Evolutionary conservation across 1,140 invertebrate genomes (phyloP), one percentile per base, ranked within the genome.

Genomic region (Dendrolimus kikuchii): DNA sequence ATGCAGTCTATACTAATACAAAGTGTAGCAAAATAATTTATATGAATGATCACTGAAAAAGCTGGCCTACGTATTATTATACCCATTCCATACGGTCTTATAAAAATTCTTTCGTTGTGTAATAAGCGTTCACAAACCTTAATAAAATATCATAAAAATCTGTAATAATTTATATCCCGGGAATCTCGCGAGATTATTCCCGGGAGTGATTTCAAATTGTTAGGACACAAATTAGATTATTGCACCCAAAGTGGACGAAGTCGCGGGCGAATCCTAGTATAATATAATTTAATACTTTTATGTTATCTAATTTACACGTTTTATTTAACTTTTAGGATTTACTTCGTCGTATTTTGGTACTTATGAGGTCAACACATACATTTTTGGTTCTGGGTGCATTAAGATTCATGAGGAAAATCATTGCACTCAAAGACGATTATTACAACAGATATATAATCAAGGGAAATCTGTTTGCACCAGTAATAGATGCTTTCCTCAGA

Each of bases 321-420:
- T 23, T 23, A 23, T 23, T 23, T 23, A 23, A 23, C 38, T 74
- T 81, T 38, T 57, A 88, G 89, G 97, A 99, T 89, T 90, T 99
- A 59, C 90, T 99, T 50, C 92, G 95, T 78, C 92, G 95, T 85
- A 96, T 99, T 80, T 89, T 99, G 59, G 96, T 99, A 57, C 90
- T 99, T 46, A 97, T 99, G 94, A 97, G 98, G 85, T 99, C 98
- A 38, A 95, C 93, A 74, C 98, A 99, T 88, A 98, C 97, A 68
- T 99, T 99, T 90, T 92, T 99, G 65, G 97, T 98, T 61, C 90
- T 99, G 46, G 95, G 98, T 88, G 97, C 98, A 44, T 88, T 99
- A 60, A 92, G 98, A 87, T 97, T 99, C 88, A 94, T 99, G 92
- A 91, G 98, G 64, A 98, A 98, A 88, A 96, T 99, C 50, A 94